phyloP scores from a whole-genome alignment of 2,797 vertebrate genomes.

The Sebastiscus tertius region DNA sequence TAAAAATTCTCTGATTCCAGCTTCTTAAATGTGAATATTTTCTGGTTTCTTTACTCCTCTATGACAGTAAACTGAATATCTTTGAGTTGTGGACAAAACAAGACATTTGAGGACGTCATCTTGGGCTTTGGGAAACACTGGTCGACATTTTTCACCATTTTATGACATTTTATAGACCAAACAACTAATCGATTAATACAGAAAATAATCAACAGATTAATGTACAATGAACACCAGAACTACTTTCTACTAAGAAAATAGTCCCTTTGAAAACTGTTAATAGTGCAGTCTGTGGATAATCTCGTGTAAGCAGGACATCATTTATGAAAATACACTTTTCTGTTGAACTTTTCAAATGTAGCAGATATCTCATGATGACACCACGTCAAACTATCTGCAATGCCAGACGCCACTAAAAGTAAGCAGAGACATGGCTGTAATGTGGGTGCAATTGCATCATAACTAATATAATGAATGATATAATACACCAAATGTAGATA shows the following conservation, averaged over 20 bases:
- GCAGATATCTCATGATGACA: neutral
- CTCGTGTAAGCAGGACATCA: too few relatives aligned
- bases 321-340: neutral
- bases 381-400: neutral
- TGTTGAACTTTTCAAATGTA: neutral
- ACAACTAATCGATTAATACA: too few relatives aligned
- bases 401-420: neutral
- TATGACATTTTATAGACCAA: too few relatives aligned
- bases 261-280: neutral
- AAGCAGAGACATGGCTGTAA: neutral
- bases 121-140: too few relatives aligned
- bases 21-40: too few relatives aligned
- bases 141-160: too few relatives aligned
- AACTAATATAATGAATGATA: neutral
- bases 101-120: too few relatives aligned
- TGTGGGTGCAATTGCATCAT: neutral
- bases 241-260: neutral
- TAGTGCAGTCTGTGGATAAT: neutral
- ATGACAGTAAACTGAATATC: too few relatives aligned
- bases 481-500: neutral
- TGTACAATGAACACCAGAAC: neutral
- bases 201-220: too few relatives aligned
- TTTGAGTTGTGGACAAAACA: too few relatives aligned
- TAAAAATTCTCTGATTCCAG: too few relatives aligned
- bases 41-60: too few relatives aligned